Percentiles rank a stretch among this genome's conserved stretches.
phyloP scores from a whole-genome alignment of 2,113 vertebrate genomes.

The Platysternon megacephalum region DNA sequence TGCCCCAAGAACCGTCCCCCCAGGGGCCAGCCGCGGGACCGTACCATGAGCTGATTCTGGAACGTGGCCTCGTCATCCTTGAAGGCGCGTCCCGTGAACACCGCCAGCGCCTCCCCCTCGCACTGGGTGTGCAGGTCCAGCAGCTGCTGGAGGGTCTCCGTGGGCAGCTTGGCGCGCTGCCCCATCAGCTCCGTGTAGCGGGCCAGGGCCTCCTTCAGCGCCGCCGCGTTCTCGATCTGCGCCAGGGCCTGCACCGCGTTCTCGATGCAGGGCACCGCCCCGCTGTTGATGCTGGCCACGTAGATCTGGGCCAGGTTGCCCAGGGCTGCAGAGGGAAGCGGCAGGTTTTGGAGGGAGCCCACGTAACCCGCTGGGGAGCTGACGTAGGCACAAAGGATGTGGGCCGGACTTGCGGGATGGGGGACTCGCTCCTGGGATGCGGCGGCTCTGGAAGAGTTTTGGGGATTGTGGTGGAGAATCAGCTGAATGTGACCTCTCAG shows the following conservation, averaged over 20 bases:
- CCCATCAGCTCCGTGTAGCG: constrained; percentile 42
- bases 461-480: no score
- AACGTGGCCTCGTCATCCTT: constrained; percentile 41
- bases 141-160: constrained; percentile 47
- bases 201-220: constrained; percentile 23
- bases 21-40: no score
- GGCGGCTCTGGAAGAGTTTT: no score
- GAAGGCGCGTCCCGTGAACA: constrained; percentile 69
- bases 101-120: constrained; percentile 41
- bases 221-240: constrained; percentile 59
- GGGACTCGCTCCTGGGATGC: no score
- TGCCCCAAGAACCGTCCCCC: no score
- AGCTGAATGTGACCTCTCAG: no score
- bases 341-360: no score
- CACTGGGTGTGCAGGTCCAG: constrained; percentile 26
- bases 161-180: constrained; percentile 1
- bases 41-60: constrained; percentile 48
- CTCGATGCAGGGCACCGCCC: constrained; percentile 69
- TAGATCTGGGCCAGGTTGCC: constrained; percentile 45
- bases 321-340: constrained; percentile 30
- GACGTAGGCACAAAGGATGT: no score
- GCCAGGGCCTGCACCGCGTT: constrained; percentile 66
- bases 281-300: constrained; percentile 47
- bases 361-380: no score
- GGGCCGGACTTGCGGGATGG: no score